A percentile compares a stretch with the other conserved stretches of the same genome.
phyloP scores from a whole-genome alignment of 1,140 invertebrate genomes.

The Magallana gigas region DNA sequence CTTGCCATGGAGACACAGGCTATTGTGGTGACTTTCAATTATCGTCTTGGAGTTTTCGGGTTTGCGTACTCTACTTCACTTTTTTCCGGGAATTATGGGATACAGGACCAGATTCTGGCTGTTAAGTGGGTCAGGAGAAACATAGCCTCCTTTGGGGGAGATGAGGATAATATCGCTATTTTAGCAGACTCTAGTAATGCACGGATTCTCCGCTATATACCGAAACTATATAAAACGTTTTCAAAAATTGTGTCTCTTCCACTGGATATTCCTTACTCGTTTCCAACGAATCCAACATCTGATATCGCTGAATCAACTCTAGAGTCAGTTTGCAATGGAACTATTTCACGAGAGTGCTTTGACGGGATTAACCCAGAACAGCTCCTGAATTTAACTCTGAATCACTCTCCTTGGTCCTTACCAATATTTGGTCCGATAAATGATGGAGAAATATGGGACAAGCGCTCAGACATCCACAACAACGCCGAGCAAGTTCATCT shows the following conservation, averaged over 20 bases:
- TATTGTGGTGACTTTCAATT: constrained; percentile 96
- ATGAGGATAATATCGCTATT: constrained; percentile 89
- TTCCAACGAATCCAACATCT: background rate
- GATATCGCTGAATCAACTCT: background rate
- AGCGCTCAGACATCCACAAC: no score
- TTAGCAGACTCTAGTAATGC: background rate
- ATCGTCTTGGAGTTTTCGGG: constrained; percentile 91
- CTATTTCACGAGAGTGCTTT: background rate
- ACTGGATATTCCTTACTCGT: background rate
- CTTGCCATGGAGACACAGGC: constrained; percentile 88
- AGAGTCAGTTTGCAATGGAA: constrained; percentile 14
- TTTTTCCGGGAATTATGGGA: constrained; percentile 94
- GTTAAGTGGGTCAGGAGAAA: constrained; percentile 89
- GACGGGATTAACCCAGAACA: background rate
- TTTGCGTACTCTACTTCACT: constrained; percentile 93
- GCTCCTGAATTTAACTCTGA: background rate
- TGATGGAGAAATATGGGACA: background rate
- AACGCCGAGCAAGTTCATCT: background rate
- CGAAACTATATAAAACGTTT: background rate
- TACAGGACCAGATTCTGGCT: constrained; percentile 96
- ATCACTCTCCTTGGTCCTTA: constrained; percentile 2
- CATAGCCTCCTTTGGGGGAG: constrained; percentile 94
- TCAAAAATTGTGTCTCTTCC: background rate
- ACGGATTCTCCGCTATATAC: background rate
- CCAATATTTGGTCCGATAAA: background rate